Conservation (phyloP, 2,113 vertebrate species). For the Myotis lucifugus region DNA sequence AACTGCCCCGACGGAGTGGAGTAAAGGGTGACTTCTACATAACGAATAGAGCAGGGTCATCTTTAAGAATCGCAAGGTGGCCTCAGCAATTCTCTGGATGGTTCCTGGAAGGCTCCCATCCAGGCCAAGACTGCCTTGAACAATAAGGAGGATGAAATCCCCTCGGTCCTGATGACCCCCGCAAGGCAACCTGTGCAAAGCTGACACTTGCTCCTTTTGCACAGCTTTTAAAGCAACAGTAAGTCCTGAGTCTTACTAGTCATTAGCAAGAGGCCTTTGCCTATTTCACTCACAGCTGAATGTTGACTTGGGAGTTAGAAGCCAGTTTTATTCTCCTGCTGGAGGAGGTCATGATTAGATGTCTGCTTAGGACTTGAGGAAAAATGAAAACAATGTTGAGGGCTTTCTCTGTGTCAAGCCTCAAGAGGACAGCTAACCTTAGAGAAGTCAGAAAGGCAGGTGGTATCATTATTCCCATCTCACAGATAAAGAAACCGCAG, state of each 20-base stretch:
- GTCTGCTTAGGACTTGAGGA: neutral
- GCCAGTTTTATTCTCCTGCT: neutral
- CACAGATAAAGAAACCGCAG: neutral
- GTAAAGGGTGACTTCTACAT: fast-evolving
- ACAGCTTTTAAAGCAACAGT: neutral
- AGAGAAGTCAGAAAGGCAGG: neutral
- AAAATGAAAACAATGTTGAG: neutral
- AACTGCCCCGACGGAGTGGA: fast-evolving
- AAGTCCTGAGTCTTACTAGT: neutral
- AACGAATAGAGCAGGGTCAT: neutral
- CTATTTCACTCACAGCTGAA: neutral
- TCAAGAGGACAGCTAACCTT: neutral
- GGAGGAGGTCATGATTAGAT: neutral
- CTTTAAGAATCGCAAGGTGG: neutral
- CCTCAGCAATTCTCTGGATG: neutral
- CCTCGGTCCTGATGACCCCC: neutral
- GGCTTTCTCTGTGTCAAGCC: neutral
- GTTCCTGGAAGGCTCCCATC: neutral
- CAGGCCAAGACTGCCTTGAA: neutral
- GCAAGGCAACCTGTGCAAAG: neutral
- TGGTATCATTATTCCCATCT: neutral
- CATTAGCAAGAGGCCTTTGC: neutral
- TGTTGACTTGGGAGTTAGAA: neutral
- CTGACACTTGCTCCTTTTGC: neutral
- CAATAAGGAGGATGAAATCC: neutral